These are phyloP conservation scores for Aphyosemion australe DNA, from an alignment of 2,113 vertebrate genomes.

Conservation along the genomic window DNA sequence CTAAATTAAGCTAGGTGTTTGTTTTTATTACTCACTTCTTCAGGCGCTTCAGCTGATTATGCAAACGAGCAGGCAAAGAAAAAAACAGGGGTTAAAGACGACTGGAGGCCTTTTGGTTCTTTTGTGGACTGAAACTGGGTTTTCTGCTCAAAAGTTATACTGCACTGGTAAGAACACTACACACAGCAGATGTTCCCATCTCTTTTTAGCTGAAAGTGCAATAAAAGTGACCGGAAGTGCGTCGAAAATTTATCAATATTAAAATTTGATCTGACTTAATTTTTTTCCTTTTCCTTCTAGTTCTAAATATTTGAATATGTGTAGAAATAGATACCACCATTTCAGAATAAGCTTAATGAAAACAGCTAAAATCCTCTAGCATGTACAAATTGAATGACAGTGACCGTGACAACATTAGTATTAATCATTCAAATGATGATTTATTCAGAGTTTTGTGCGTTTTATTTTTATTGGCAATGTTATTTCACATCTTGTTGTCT, in stretches of 20 bases:
- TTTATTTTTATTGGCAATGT: too few species aligned
- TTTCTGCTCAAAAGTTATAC: conserved; percentile 8
- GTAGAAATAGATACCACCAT: not conserved
- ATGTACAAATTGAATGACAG: too few species aligned
- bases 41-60: conserved; percentile 59
- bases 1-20: not conserved
- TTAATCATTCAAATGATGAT: too few species aligned
- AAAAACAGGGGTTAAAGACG: not conserved
- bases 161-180: conserved; percentile 54
- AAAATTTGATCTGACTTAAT: not conserved
- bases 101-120: conserved; percentile 64
- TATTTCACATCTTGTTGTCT: too few species aligned
- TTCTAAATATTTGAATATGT: not conserved
- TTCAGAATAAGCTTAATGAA: not conserved
- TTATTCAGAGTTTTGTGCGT: too few species aligned
- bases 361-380: too few species aligned
- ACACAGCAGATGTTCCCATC: not conserved
- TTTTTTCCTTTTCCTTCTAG: not conserved
- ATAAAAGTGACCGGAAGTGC: too few species aligned
- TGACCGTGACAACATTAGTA: too few species aligned
- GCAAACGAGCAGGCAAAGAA: conserved; percentile 32
- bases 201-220: not conserved
- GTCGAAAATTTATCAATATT: not conserved
- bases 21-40: not conserved
- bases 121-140: conserved; percentile 41